phyloP scores from a whole-genome alignment of 2,888 invertebrate species.

The Sialis lutaria region DNA sequence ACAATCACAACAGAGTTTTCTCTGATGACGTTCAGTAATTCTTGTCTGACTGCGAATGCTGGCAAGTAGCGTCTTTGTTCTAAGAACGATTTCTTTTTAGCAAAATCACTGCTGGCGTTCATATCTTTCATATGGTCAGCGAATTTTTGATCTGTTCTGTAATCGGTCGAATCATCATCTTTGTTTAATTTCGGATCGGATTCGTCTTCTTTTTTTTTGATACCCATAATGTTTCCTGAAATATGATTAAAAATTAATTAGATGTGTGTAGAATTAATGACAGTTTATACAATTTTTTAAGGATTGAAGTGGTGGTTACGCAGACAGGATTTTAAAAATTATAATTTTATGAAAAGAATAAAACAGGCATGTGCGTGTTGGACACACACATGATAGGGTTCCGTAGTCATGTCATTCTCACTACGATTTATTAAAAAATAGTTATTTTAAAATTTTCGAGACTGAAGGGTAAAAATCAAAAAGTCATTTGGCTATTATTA shows the following conservation, averaged over 20 bases:
- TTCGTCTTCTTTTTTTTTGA: conserved; percentile 64
- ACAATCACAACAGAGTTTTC: conserved; percentile 92
- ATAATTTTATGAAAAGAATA: conserved; percentile 1
- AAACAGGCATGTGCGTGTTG: too few species aligned
- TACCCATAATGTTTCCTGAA: conserved; percentile 84
- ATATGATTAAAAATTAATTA: conserved; percentile 8
- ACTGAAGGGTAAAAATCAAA: too few species aligned
- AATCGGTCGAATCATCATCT: conserved; percentile 61
- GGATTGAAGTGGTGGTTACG: not conserved
- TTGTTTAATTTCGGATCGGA: conserved; percentile 46
- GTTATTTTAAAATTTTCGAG: too few species aligned
- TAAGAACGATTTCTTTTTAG: conserved; percentile 62
- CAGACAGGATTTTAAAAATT: not conserved
- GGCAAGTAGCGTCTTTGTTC: conserved; percentile 88
- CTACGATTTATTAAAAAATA: too few species aligned
- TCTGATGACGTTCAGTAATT: conserved; percentile 75
- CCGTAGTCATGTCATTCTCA: too few species aligned
- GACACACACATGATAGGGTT: too few species aligned
- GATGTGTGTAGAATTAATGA: too few species aligned
- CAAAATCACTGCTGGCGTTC: conserved; percentile 58
- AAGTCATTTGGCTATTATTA: too few species aligned
- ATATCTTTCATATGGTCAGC: conserved; percentile 81
- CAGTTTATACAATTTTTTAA: not conserved
- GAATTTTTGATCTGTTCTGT: conserved; percentile 88
- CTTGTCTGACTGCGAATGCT: conserved; percentile 88